Conservation (phyloP, 1,140 invertebrate genomes). For the Conus betulinus region DNA sequence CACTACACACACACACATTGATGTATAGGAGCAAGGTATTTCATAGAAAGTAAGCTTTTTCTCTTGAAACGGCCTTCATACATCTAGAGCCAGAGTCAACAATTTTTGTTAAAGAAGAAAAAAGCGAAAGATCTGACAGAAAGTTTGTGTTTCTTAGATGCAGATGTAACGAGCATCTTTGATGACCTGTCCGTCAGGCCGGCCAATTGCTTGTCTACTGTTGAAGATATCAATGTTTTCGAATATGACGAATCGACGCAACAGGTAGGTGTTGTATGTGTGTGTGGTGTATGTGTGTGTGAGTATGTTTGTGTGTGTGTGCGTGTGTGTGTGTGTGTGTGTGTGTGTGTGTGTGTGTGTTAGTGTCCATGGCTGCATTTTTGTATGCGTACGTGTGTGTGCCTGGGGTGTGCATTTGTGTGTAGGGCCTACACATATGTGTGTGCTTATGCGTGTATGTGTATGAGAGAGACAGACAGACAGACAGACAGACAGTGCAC, state of each 20-base stretch:
- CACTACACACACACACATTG: too few relatives aligned
- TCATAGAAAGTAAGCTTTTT: too few relatives aligned
- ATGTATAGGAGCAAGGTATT: too few relatives aligned
- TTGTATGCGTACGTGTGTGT: too few relatives aligned
- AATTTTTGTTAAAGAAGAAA: not conserved
- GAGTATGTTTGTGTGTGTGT: too few relatives aligned
- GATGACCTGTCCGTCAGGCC: not conserved
- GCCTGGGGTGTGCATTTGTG: too few relatives aligned
- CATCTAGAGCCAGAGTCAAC: too few relatives aligned
- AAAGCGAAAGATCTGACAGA: not conserved
- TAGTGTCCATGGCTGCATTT: too few relatives aligned
- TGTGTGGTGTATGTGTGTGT: not conserved
- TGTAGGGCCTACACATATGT: not conserved
- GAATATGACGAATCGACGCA: not conserved
- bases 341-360: too few relatives aligned
- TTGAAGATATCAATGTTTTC: conserved; percentile 12
- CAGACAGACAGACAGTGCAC: too few relatives aligned
- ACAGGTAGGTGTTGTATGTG: conserved; percentile 4
- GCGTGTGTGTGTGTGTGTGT: too few relatives aligned
- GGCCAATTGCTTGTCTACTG: not conserved
- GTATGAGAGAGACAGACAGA: not conserved
- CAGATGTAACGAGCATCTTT: not conserved
- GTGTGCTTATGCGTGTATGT: not conserved
- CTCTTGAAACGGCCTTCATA: too few relatives aligned
- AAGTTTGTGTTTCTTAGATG: not conserved